These are phyloP conservation scores for Pachydiplax longipennis DNA, from an alignment of 2,888 invertebrate genomes.

Conservation along the genomic window DNA sequence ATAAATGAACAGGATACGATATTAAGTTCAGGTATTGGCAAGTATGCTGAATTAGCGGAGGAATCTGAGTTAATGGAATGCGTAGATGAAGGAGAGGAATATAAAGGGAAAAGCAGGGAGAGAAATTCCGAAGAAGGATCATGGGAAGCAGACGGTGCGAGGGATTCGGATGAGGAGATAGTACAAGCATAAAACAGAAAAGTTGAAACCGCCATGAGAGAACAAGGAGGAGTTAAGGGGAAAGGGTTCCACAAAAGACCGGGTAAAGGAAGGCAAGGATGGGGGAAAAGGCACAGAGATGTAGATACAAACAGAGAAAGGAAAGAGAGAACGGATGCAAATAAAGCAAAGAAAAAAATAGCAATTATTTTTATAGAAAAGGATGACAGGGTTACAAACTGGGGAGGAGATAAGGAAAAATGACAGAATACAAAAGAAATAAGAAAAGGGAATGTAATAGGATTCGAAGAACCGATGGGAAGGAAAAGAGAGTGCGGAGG, in stretches of 20 bases:
- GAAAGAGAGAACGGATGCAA: background rate
- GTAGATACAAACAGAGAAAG: background rate
- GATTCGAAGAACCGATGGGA: too few relatives aligned
- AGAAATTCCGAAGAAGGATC: background rate
- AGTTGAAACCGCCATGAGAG: too few relatives aligned
- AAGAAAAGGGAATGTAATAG: background rate
- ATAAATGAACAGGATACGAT: background rate
- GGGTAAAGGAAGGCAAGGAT: background rate
- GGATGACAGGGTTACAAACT: too few relatives aligned
- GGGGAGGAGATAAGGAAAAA: background rate
- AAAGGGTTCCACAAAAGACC: too few relatives aligned
- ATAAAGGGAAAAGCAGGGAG: background rate
- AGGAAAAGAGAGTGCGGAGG: too few relatives aligned
- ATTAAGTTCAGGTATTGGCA: background rate
- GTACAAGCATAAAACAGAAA: too few relatives aligned
- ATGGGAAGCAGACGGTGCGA: background rate
- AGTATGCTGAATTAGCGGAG: background rate
- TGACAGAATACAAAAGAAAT: background rate
- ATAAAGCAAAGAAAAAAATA: too few relatives aligned
- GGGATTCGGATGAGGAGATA: background rate
- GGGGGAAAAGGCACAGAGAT: background rate
- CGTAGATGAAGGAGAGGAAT: background rate
- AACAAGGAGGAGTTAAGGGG: too few relatives aligned
- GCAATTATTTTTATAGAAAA: too few relatives aligned
- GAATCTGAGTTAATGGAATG: background rate